Base-by-base conservation (phyloP, 35 echinoderm and acorn worm species). In the Ophiothrix spiculata region DNA sequence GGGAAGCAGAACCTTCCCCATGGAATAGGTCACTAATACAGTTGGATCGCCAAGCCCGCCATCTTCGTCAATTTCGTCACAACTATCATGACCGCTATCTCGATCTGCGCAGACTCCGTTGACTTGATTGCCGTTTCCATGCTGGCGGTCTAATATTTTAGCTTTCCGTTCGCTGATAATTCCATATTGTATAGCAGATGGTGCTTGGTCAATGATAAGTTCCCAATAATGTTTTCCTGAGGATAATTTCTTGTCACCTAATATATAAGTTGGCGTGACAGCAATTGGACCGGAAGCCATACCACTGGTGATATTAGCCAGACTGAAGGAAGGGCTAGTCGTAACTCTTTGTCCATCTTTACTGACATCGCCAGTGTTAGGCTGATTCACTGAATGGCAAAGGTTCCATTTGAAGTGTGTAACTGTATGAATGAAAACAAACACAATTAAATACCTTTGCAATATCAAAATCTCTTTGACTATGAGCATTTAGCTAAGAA, bases 1-100 rank as follows among this genome's bases (percentile, higher is more conserved):
- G 21, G 84, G 84, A 16, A 90, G 80, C 63, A 73, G 76, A 17
- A 90, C 16, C 37, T 79, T 84, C 25, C 88, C 88, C 64, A 82
- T 56, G 39, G 42, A 32, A 56, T 90, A 81, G 2, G 80, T 90
- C 25, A 90, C 81, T 64, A 90, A 73, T 2, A 84, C 88, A 1
- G 88, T 90, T 17, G 88, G 80, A 56, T 90, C 88, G 31, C 41
- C 36, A 56, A 74, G 38, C n/a, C 56, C 63, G 37, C 40, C 56
- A 29, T 90, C 88, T 12, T 82, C 81, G 36, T 90, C 88, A 0
- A 90, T 81, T 83, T 97, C 94, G 69, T 97, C 94, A 42, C 90
- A 89, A 40, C 94, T 97, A 34, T 97, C 94, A 37, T 97, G 94
- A 1, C 94, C 94, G 80, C 94, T 97, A 56, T 97, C 94, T 10